Base-by-base conservation (phyloP, 2,113 vertebrate species). In the Anas platyrhynchos region DNA sequence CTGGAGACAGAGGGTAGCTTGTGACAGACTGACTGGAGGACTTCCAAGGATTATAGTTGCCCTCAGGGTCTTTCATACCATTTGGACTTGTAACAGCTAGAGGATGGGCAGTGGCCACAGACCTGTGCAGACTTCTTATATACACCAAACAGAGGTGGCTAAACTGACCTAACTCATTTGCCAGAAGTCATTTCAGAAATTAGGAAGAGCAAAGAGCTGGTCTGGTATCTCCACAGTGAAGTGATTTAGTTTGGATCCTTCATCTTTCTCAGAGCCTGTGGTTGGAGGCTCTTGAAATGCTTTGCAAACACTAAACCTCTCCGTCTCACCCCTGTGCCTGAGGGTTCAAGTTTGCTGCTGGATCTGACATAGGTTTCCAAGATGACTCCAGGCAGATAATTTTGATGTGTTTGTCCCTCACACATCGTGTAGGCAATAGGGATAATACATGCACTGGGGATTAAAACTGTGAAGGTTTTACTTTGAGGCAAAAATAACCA, bases 381-480 rank as follows among this genome's bases (percentile, higher is more conserved):
- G 15, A 29, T 11, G 18, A 27, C 41, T 67, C 13, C 4, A 11
- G n/a, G 43, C 6, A 78, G 18, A 66, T 52, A 75, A 54, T 89
- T 94, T 87, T 73, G 27, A 59, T 77, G 6, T 21, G 9, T 56
- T 87, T 94, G 44, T 52, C 58, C 44, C 18, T 66, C 59, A 44
- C 22, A 36, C 48, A 23, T 26, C 2, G 0, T 41, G 32, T 25
- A 2, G 41, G 38, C 14, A 62, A 8, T 1, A 21, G 10, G 41
- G 26, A 62, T 48, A 82, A 41, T 73, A 17, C 20, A 2, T 1
- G 21, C 38, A 41, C 38, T 41, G 29, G 38, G 62, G 17, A 41
- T 65, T 41, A 41, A 29, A 65, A 17, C 17, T 12, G 38, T 65
- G 38, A 65, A 13, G 5, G 5, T 25, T 59, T 15, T 31, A 36